Evolutionary conservation across 2,113 vertebrate species (phyloP).

Genomic region (Microcebus murinus): DNA sequence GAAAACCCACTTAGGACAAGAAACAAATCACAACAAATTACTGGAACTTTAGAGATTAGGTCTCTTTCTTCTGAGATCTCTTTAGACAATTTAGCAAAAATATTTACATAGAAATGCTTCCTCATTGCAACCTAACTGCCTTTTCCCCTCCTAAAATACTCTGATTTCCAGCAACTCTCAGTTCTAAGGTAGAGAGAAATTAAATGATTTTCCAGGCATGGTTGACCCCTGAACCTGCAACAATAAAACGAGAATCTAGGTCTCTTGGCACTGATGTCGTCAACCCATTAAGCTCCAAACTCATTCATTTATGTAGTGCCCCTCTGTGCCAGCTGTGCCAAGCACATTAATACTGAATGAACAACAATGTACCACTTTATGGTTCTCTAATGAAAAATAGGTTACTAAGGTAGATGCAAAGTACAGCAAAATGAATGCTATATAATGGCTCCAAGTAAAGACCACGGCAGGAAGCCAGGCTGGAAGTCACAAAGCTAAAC

Average conservation of each 20-base stretch:
- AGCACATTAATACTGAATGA: not conserved
- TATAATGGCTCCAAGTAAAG: not conserved
- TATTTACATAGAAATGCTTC: not conserved
- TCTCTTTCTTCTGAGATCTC: not conserved
- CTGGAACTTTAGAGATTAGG: not conserved
- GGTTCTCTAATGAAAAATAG: not conserved
- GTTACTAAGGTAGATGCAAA: not conserved
- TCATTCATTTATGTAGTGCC: not conserved
- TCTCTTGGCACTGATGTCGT: not conserved
- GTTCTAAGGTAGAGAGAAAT: constrained; percentile 11
- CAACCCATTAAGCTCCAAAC: constrained; percentile 10
- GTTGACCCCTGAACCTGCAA: not conserved
- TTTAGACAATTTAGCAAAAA: not conserved
- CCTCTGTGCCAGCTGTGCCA: not conserved
- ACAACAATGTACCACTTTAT: not conserved
- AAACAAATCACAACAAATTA: constrained; percentile 16
- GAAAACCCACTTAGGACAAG: not conserved
- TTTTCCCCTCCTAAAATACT: not conserved
- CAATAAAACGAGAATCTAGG: constrained; percentile 12
- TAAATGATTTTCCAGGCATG: constrained; percentile 18
- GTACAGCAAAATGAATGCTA: not conserved
- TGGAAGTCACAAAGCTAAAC: constrained; percentile 54
- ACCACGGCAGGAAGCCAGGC: constrained; percentile 33
- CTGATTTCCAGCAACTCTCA: not conserved
- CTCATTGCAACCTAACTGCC: not conserved